Base-by-base conservation (phyloP, 1,140 invertebrate genomes). In the Papilio helenus region DNA sequence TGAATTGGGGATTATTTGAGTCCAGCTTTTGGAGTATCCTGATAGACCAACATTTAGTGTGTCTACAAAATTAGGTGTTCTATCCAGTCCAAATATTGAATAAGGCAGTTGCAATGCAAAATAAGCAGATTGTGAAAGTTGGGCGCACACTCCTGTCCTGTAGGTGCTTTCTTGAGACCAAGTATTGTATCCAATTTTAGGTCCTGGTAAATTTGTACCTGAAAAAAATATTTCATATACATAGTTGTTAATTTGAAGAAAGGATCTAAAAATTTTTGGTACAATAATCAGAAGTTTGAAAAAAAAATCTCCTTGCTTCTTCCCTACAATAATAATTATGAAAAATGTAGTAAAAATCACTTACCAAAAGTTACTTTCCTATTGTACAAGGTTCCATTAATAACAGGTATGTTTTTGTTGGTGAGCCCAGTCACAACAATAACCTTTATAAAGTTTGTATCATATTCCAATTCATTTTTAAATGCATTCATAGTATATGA, bases 11-110 rank as follows among this genome's bases (percentile, higher is more conserved):
- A 99, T 99, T 49, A 99, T 97, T 92, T 99, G 98, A 1, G 97
- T 97, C 97, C 98, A 99, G 72, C 96, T 96, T 83, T 96, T 96
- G 0, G 92, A 96, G 84, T 95, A 93, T 77, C 96, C 96, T 80
- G 95, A 97, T 79, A 99, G 95, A 10, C 98, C 98, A 23, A 99
- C 97, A 46, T 96, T 96, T 18, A 99, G 93, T 58, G 96, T 96
- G 91, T 99, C 99, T 2, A 99, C 97, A 95, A 99, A 99, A 94
- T 99, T 99, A 3, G 99, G 99, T 26, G 98, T 99, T 81, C 98
- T 96, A 18, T 99, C 99, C 3, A 99, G 95, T 8, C 99, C 99
- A 94, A 99, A 99, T 61, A 99, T 97, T 0, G 97, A 97, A 91
- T 99, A 99, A 0, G 99, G 99, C 61, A 99, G 93, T 93, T 99